These are phyloP conservation scores for Girardinichthys multiradiatus DNA, from an alignment of 2,113 vertebrate species.

Conservation along the genomic window DNA sequence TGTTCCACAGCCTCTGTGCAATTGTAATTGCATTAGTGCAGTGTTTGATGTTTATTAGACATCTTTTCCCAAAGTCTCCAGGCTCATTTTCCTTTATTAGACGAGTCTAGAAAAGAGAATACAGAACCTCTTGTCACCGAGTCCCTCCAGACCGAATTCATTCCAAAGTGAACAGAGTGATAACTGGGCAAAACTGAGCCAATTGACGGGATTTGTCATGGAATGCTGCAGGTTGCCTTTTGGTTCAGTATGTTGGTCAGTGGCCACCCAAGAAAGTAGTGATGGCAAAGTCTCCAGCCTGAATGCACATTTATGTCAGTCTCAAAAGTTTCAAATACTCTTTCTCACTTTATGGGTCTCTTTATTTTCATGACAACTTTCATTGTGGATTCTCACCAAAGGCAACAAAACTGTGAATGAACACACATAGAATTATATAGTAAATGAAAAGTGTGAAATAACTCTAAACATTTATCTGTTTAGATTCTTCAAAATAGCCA, in stretches of 20 bases:
- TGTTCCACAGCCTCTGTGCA: slow-evolving; percentile 34
- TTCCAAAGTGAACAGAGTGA: slow-evolving; percentile 38
- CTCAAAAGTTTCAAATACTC: no score
- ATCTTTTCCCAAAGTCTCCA: slow-evolving; percentile 62
- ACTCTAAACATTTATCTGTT: no score
- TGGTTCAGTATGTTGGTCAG: not conserved
- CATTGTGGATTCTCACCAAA: no score
- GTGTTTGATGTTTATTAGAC: slow-evolving; percentile 69
- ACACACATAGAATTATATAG: no score
- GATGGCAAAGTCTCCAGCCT: no score
- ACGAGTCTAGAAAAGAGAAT: slow-evolving; percentile 56
- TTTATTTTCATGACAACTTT: no score
- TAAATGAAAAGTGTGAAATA: no score
- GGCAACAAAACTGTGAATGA: no score
- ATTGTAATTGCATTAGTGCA: slow-evolving; percentile 66
- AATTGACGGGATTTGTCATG: slow-evolving; percentile 18
- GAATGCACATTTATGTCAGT: no score
- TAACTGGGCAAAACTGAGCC: slow-evolving; percentile 38
- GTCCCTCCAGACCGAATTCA: slow-evolving; percentile 47
- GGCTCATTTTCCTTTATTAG: slow-evolving; percentile 71
- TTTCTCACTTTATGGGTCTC: no score
- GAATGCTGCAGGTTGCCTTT: slow-evolving; percentile 1
- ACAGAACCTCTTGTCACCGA: slow-evolving; percentile 22
- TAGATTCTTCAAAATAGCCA: no score
- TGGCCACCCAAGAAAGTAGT: no score